These are phyloP conservation scores for Cisticola juncidis DNA, from an alignment of 2,113 vertebrate species.

Conservation along the genomic window DNA sequence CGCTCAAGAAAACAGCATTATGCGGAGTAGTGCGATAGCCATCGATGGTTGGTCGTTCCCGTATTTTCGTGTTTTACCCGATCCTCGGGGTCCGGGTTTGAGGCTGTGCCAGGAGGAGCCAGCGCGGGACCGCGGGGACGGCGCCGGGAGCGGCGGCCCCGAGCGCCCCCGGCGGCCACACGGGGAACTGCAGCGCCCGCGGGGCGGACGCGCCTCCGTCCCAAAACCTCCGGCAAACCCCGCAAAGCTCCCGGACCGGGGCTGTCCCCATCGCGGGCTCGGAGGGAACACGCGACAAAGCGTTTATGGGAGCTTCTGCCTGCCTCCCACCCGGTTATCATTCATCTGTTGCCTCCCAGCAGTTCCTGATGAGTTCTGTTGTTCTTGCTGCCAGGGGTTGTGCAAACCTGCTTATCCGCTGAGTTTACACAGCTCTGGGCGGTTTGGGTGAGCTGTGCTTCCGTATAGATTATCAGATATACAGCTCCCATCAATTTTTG, in stretches of 20 bases:
- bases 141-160: no score
- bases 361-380: background rate
- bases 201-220: fast-evolving
- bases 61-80: background rate
- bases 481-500: background rate
- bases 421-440: background rate
- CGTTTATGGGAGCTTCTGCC: background rate
- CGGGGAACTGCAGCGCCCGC: background rate
- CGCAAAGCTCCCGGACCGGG: background rate
- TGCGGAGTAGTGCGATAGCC: background rate
- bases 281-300: background rate
- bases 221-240: background rate
- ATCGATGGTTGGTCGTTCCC: no score
- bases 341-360: background rate
- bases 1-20: background rate
- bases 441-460: background rate
- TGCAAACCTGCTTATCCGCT: background rate
- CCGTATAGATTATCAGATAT: background rate
- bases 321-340: background rate
- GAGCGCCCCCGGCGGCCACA: background rate
- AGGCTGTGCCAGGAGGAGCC: background rate
- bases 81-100: background rate
- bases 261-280: background rate
- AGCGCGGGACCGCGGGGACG: fast-evolving
- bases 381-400: background rate